phyloP scores from a whole-genome alignment of 35 echinoderm and acorn worm species.

The Strongylocentrotus purpuratus region DNA sequence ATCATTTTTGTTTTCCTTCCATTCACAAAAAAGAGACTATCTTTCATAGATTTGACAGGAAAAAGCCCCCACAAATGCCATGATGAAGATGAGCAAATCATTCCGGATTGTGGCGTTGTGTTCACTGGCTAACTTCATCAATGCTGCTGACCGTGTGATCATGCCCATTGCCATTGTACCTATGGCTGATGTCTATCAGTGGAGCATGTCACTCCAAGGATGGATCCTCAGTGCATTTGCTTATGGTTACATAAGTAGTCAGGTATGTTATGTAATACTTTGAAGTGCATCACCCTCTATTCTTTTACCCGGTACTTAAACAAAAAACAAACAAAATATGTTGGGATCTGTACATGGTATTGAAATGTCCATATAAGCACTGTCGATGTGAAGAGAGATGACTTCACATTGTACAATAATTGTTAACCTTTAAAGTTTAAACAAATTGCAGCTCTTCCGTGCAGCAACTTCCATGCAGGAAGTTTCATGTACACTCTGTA shows the following conservation, averaged over 20 bases:
- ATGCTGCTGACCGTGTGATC: slow-evolving; percentile 96
- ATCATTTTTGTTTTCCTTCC: background rate
- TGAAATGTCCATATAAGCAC: no score
- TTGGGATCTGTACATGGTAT: no score
- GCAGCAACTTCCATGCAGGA: no score
- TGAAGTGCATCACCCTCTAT: no score
- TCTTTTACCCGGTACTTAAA: no score
- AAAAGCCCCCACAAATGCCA: background rate
- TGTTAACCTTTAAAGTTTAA: background rate
- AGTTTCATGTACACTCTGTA: no score
- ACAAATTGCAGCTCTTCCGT: no score
- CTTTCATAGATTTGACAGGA: background rate
- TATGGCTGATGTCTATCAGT: slow-evolving; percentile 84
- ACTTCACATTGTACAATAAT: no score
- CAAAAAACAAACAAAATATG: no score
- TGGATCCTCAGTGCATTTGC: slow-evolving; percentile 99
- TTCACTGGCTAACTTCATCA: slow-evolving; percentile 96
- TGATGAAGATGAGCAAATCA: slow-evolving; percentile 34
- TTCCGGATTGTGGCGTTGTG: slow-evolving; percentile 77
- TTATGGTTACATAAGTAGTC: slow-evolving; percentile 98
- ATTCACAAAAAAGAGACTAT: background rate
- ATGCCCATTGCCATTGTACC: slow-evolving; percentile 97
- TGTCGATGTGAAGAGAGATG: no score
- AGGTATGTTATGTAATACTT: slow-evolving; percentile 54
- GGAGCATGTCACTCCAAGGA: slow-evolving; percentile 85